These are phyloP conservation scores for Brachionus paranguensis DNA, from an alignment of 1,140 invertebrate genomes.

Conservation along the genomic window DNA sequence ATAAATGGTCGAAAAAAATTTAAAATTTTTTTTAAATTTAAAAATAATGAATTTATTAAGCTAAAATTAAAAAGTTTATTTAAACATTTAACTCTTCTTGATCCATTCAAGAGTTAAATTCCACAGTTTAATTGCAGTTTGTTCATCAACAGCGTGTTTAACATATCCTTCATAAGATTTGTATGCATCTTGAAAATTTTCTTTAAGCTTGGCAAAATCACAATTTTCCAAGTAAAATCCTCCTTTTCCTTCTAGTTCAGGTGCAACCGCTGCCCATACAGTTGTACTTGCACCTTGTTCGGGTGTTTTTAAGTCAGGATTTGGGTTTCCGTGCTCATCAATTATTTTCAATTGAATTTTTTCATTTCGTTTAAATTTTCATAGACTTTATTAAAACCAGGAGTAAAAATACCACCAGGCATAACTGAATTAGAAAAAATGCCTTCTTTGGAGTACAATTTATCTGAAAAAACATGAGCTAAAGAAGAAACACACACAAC, in stretches of 20 bases:
- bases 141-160: background rate
- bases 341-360: background rate
- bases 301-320: constrained; percentile 23
- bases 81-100: background rate
- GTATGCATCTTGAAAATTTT: background rate
- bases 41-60: too few species aligned
- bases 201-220: background rate
- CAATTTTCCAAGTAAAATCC: background rate
- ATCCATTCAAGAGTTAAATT: background rate
- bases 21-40: too few species aligned
- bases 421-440: background rate
- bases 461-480: constrained; percentile 42
- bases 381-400: background rate
- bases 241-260: constrained; percentile 57
- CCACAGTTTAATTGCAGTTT: background rate
- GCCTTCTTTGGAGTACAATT: background rate
- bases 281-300: constrained; percentile 69
- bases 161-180: background rate
- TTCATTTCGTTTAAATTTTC: background rate
- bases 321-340: background rate
- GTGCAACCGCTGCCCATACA: constrained; percentile 69
- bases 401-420: background rate
- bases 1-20: too few species aligned
- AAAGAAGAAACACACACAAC: constrained; percentile 45
- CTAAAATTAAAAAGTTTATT: too few species aligned